Evolutionary conservation across 2,113 vertebrate species (phyloP).

Genomic region (Campylomormyrus tamandua): DNA sequence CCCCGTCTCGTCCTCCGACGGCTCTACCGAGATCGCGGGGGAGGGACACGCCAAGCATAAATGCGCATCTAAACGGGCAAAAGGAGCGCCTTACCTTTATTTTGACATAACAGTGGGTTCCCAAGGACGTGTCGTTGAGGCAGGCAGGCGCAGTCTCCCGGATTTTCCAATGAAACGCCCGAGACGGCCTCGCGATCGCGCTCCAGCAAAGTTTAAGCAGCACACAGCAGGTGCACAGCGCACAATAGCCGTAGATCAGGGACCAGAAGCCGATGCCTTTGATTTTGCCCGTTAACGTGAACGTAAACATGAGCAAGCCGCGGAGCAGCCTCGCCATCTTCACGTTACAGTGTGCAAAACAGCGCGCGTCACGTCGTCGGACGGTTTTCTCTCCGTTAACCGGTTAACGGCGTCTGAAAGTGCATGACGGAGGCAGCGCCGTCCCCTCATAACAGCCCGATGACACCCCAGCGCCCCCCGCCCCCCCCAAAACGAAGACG

Average conservation of each 20-base stretch:
- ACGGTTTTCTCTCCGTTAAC: slow-evolving; percentile 28
- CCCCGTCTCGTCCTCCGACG: neutral
- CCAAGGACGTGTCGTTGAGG: slow-evolving; percentile 85
- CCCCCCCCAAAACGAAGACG: too few relatives aligned
- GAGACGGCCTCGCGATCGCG: slow-evolving; percentile 67
- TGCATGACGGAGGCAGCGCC: slow-evolving; percentile 33
- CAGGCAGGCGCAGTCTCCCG: slow-evolving; percentile 80
- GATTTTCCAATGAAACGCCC: slow-evolving; percentile 74
- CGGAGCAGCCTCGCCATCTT: slow-evolving; percentile 75
- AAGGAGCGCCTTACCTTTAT: slow-evolving; percentile 73
- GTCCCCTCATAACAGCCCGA: slow-evolving; percentile 28
- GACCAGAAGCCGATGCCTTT: slow-evolving; percentile 76
- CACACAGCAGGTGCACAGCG: slow-evolving; percentile 68
- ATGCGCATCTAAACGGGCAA: neutral
- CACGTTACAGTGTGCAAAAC: slow-evolving; percentile 48
- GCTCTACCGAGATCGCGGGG: neutral
- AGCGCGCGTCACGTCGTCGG: slow-evolving; percentile 36
- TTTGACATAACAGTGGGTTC: slow-evolving; percentile 91
- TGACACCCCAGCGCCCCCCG: slow-evolving; percentile 20
- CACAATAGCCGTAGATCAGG: slow-evolving; percentile 77
- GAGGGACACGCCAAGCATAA: neutral
- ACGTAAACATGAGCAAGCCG: slow-evolving; percentile 55
- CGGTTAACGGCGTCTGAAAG: slow-evolving; percentile 22
- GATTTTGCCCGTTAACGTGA: slow-evolving; percentile 61
- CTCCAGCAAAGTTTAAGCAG: slow-evolving; percentile 89